Evolutionary conservation across 23 tunicate genomes (phyloP).

Genomic region (Trididemnum clinides): DNA sequence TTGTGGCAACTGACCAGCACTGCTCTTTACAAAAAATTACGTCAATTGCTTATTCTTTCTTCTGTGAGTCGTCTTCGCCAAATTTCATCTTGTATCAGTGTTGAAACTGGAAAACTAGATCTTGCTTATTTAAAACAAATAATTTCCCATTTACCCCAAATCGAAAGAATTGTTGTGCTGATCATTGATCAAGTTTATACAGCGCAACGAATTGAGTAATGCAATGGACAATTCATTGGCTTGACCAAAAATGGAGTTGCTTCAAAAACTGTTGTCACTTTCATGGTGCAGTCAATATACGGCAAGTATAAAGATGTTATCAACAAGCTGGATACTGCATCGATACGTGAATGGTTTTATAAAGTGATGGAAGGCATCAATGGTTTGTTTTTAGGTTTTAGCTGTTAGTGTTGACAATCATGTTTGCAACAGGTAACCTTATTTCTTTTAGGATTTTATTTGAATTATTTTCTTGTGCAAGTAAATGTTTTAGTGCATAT

Average conservation of each 20-base stretch:
- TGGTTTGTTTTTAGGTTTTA: neutral
- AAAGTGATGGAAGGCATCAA: constrained; percentile 3
- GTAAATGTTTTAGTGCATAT: neutral
- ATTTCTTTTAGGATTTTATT: neutral
- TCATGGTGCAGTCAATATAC: constrained; percentile 7
- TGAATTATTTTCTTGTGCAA: neutral
- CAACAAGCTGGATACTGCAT: constrained; percentile 20
- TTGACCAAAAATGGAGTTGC: constrained; percentile 14
- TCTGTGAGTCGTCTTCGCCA: neutral
- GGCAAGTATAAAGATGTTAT: constrained; percentile 7
- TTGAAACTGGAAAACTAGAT: constrained; percentile 15
- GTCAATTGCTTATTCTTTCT: neutral
- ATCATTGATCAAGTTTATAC: neutral
- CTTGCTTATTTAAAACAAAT: neutral
- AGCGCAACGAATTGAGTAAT: constrained; percentile 5
- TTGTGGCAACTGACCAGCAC: constrained; percentile 30
- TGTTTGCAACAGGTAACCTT: neutral
- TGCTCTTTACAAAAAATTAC: neutral
- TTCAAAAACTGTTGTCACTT: constrained; percentile 7
- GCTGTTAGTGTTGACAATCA: constrained; percentile 13
- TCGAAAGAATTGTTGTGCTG: neutral
- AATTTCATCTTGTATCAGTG: neutral
- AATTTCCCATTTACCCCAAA: neutral
- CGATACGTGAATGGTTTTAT: neutral
- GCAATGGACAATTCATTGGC: constrained; percentile 22